Percentiles rank a stretch among this genome's conserved stretches.
phyloP scores from a whole-genome alignment of 2,888 invertebrate genomes.

The Thymelicus acteon region DNA sequence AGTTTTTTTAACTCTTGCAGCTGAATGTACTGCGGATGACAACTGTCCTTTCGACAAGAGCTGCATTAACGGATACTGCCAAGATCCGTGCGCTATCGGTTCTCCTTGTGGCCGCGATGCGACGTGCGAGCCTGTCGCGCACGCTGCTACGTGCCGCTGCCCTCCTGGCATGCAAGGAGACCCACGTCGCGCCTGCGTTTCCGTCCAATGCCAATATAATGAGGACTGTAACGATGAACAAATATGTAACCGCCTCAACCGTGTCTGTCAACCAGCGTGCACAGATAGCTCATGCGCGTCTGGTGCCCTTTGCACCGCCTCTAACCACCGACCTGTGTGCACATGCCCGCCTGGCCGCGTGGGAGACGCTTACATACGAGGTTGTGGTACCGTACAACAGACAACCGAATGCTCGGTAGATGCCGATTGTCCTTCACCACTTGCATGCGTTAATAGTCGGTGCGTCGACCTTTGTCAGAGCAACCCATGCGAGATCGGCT shows the following conservation, averaged over 20 bases:
- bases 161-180: conserved; percentile 94
- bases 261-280: conserved; percentile 93
- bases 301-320: conserved; percentile 90
- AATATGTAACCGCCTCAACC: conserved; percentile 92
- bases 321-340: conserved; percentile 91
- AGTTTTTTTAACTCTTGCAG: conserved; percentile 70
- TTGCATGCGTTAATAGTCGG: conserved; percentile 90
- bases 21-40: conserved; percentile 91
- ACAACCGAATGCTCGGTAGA: conserved; percentile 89
- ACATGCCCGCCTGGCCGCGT: conserved; percentile 89
- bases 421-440: conserved; percentile 89
- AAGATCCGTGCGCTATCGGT: conserved; percentile 89
- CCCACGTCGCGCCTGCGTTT: conserved; percentile 91
- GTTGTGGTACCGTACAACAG: conserved; percentile 65
- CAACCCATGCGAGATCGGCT: conserved; percentile 90
- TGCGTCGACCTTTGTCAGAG: conserved; percentile 92
- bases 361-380: conserved; percentile 91
- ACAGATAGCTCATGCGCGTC: conserved; percentile 92
- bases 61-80: conserved; percentile 91
- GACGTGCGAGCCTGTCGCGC: conserved; percentile 89
- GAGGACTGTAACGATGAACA: conserved; percentile 95
- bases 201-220: conserved; percentile 93
- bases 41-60: conserved; percentile 94
- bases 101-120: conserved; percentile 92
- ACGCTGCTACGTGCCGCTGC: conserved; percentile 92